These are phyloP conservation scores for Heliconius hermathena DNA, from an alignment of 1,140 invertebrate species.

Conservation along the genomic window DNA sequence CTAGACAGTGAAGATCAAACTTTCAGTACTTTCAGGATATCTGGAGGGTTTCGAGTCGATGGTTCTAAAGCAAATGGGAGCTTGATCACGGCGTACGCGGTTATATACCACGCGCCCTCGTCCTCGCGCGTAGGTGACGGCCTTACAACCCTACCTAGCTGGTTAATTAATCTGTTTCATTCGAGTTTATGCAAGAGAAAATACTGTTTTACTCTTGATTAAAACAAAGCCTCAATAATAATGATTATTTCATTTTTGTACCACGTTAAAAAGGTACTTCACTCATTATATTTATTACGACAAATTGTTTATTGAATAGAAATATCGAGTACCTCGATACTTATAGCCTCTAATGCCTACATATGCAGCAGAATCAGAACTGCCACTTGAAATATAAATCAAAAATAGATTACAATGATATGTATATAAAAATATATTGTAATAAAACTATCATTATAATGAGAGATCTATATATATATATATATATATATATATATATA, in stretches of 20 bases:
- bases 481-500: too few relatives aligned
- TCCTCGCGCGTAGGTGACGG: constrained; percentile 54
- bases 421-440: too few relatives aligned
- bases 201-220: constrained; percentile 17
- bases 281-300: not conserved
- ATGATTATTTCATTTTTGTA: not conserved
- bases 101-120: constrained; percentile 61
- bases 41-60: constrained; percentile 52
- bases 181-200: constrained; percentile 33
- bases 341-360: not conserved
- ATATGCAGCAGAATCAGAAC: not conserved
- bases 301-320: not conserved
- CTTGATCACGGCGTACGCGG: constrained; percentile 45
- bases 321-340: not conserved
- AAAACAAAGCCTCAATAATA: not conserved
- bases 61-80: constrained; percentile 71
- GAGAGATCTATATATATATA: not conserved
- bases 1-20: not conserved
- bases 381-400: not conserved
- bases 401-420: not conserved
- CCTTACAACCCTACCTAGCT: constrained; percentile 40
- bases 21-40: constrained; percentile 22
- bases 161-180: constrained; percentile 42
- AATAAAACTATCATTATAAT: not conserved
- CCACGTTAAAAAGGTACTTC: not conserved